Percentiles rank a stretch among this genome's conserved stretches.
phyloP scores from a whole-genome alignment of 2,888 invertebrate genomes.

The Erannis defoliaria region DNA sequence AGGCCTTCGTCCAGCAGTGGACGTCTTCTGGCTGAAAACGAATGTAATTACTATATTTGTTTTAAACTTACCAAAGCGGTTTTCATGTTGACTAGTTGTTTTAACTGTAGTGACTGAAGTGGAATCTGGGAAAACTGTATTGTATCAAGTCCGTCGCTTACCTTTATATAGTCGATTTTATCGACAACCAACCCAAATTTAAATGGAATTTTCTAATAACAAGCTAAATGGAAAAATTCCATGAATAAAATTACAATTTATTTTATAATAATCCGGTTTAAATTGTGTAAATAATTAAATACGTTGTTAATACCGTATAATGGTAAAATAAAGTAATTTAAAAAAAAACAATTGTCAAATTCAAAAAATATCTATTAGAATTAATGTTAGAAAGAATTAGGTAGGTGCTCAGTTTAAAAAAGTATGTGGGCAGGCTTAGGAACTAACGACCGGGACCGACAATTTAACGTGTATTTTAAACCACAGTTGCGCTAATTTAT shows the following conservation, averaged over 20 bases:
- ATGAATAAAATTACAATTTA: slow-evolving; percentile 21
- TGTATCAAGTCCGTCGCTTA: neutral
- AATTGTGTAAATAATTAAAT: neutral
- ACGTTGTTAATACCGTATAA: neutral
- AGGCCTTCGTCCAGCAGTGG: too few relatives aligned
- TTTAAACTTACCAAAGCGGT: slow-evolving; percentile 12
- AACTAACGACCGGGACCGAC: too few relatives aligned
- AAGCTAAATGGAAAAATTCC: neutral
- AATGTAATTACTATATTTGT: too few relatives aligned
- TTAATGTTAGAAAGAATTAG: too few relatives aligned
- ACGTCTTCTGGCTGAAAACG: too few relatives aligned
- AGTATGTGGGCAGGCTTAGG: too few relatives aligned
- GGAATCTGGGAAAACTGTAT: neutral
- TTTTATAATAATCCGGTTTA: slow-evolving; percentile 8
- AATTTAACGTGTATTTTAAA: too few relatives aligned
- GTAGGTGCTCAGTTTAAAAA: too few relatives aligned
- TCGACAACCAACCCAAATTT: slow-evolving; percentile 1
- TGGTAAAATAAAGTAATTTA: neutral
- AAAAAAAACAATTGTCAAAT: neutral
- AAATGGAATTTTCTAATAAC: neutral
- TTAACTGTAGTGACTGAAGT: neutral
- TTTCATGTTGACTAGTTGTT: slow-evolving; percentile 6
- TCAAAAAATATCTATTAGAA: too few relatives aligned
- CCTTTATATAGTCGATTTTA: slow-evolving; percentile 14
- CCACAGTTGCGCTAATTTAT: too few relatives aligned